Conservation (phyloP, 2,888 invertebrate species). For the Polyommatus icarus region DNA sequence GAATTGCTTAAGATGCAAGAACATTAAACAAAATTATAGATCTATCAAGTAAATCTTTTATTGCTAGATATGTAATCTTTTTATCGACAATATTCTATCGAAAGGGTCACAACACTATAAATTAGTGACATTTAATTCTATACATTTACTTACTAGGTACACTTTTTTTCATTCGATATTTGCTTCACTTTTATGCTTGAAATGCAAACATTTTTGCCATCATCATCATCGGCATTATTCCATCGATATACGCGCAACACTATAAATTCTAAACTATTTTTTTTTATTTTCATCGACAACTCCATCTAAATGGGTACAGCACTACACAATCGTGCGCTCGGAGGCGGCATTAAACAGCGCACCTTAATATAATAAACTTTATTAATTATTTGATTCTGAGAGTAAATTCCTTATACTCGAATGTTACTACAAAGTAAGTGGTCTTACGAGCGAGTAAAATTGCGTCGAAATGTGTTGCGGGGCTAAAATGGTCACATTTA, state of each 20-base stretch:
- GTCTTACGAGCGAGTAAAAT: neutral
- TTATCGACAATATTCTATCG: too few species aligned
- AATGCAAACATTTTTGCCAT: neutral
- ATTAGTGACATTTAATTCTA: too few species aligned
- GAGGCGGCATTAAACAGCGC: neutral
- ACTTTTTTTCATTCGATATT: too few species aligned
- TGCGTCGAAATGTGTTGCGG: too few species aligned
- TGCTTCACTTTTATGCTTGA: too few species aligned
- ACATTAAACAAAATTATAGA: too few species aligned
- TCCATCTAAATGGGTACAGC: neutral
- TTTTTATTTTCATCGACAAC: neutral
- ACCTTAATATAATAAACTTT: constrained; percentile 20
- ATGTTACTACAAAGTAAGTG: neutral
- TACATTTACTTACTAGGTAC: too few species aligned
- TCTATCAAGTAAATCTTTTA: too few species aligned
- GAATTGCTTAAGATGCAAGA: too few species aligned
- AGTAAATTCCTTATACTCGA: neutral
- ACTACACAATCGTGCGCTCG: neutral
- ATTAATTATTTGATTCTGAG: constrained; percentile 11
- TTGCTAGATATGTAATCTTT: too few species aligned
- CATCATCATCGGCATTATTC: neutral
- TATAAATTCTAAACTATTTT: neutral
- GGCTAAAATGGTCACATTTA: too few species aligned
- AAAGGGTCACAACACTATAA: too few species aligned
- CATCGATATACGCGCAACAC: neutral